Base-by-base conservation (phyloP, 2,113 vertebrate species). In the Alethe diademata region DNA sequence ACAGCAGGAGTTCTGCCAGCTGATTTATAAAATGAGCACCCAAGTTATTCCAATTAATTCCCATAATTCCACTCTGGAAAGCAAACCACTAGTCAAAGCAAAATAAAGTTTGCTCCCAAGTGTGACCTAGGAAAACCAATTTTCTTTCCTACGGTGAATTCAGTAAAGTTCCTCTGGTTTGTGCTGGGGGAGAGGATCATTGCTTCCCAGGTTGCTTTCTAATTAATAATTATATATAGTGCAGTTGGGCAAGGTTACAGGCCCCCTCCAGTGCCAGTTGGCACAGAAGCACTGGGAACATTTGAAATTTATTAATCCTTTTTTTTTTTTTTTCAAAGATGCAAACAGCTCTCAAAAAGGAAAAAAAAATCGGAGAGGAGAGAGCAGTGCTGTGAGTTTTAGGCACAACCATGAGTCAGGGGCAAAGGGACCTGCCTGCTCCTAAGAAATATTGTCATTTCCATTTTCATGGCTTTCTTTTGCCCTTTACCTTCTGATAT, bases 191-290 rank as follows among this genome's bases (percentile, higher is more conserved):
- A 96, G 83, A 93, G 79, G 75, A 94, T 92, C 90, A 61, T 81
- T 86, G 93, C 90, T 97, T 97, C 86, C 94, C 93, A 95, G 85
- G 94, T 94, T 95, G 86, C 69, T 88, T 93, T 95, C 93, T 95
- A 96, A 97, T 96, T 96, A 96, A 97, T 96, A 94, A 96, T 95
- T 95, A 94, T 97, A 97, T 96, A 96, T 92, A 96, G 94, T 92
- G 89, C 91, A 94, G 75, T 80, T 95, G 92, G 88, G 86, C 95
- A 95, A 94, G 96, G 96, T 95, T 90, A 95, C 92, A 96, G 79
- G 67, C 83, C 79, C 92, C 92, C 94, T 96, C 83, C 94, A 84
- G 95, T 96, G 96, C 92, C 94, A 95, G 88, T 86, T 97, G 96
- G 96, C 96, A 97, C 92, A 95, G 86, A 94, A 88, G 79, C 94